These are phyloP conservation scores for Fistularia tabacaria DNA, from an alignment of 2,797 vertebrate species.

Conservation along the genomic window DNA sequence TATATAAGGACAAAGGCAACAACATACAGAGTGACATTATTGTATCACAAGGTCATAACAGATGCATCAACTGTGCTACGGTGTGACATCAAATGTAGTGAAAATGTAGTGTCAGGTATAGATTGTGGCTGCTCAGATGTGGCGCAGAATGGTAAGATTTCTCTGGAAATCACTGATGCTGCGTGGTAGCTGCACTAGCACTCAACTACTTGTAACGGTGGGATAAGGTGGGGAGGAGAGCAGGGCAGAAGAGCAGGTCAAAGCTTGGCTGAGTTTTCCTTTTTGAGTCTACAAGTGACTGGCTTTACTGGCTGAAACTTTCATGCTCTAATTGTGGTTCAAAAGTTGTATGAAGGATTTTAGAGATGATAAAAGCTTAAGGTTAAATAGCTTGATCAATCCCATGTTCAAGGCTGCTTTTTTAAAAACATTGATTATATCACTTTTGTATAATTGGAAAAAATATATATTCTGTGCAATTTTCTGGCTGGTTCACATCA, in stretches of 20 bases:
- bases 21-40: conserved; percentile 62
- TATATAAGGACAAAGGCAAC: conserved; percentile 62
- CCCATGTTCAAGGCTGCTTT: too few relatives aligned
- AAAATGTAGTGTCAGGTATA: conserved; percentile 52
- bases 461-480: too few relatives aligned
- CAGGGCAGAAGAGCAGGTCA: conserved; percentile 24
- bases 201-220: conserved; percentile 22
- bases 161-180: conserved; percentile 43
- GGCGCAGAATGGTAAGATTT: conserved; percentile 36
- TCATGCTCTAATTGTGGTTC: too few relatives aligned
- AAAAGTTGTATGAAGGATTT: too few relatives aligned
- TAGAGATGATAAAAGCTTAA: too few relatives aligned
- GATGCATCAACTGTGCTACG: conserved; percentile 53
- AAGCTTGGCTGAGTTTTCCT: conserved; percentile 34
- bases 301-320: too few relatives aligned
- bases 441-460: too few relatives aligned
- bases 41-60: conserved; percentile 52
- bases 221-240: conserved; percentile 48
- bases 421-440: too few relatives aligned
- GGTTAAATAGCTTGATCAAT: too few relatives aligned
- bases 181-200: conserved; percentile 21
- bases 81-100: conserved; percentile 65
- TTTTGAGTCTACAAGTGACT: too few relatives aligned
- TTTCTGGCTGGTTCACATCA: too few relatives aligned
- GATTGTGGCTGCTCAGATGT: conserved; percentile 62